Base-by-base conservation (phyloP, 2,797 vertebrate species). In the Podargus strigoides region DNA sequence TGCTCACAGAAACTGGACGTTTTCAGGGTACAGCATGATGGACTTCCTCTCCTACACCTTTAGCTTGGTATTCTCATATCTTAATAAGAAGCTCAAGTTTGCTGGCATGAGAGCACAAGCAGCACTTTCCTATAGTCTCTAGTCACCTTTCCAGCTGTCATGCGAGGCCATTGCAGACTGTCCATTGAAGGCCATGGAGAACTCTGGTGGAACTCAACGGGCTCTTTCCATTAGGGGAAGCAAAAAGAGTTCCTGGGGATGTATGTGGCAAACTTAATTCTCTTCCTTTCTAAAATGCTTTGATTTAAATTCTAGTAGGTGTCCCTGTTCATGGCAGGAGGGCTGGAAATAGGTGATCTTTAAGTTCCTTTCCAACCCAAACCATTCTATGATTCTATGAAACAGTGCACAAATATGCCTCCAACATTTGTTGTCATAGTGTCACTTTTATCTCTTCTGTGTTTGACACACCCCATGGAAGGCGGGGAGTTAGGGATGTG, bases 21-120 rank as follows among this genome's bases (percentile, higher is more conserved):
- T 88, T 94, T 72, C 79, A 47, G 76, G 26, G 17, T 67, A 82
- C 15, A 37, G 52, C 59, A 75, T 17, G 59, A 41, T 19, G 26
- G 59, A 84, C 78, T 94, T 85, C 49, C 20, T 87, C 37, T 95
- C 56, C 55, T 42, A 10, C 34, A 60, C 68, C 67, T 96, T 81
- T 23, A 60, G 53, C 74, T 69, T 91, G 46, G 16, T 47, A 7
- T 46, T 83, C 67, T 89, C 9, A 26, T 52, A 46, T 13, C 21
- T n/a, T 68, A 42, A 27, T 16, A 47, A 75, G 78, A 70, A 82
- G 27, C 14, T 83, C 64, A 72, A 36, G 26, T 34, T 79, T 75
- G 27, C 36, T 84, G 41, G 11, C 47, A 39, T 10, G 20, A 79
- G 21, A 84, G 53, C 42, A 42, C 30, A 13, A 0, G 6, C n/a